Base-by-base conservation (phyloP, 2,888 invertebrate species). In the Pocota personata region DNA sequence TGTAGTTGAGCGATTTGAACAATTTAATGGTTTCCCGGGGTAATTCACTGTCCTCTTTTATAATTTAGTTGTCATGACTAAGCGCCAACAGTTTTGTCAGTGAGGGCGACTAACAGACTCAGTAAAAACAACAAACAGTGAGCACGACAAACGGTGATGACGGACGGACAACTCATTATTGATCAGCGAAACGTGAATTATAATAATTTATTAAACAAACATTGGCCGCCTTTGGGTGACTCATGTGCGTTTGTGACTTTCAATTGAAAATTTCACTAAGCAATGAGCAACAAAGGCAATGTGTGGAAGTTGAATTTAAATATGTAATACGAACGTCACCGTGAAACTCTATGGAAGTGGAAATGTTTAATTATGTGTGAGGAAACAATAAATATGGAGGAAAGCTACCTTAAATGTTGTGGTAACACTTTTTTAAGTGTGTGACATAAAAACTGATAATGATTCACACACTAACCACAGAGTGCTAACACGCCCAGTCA, bases 121-220 rank as follows among this genome's bases (percentile, higher is more conserved):
- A 66, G 27, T 6, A 16, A 62, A 67, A 55, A 30, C 66, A 66
- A 27, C 58, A 27, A 50, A 67, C 66, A 32, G 12, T 24, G 46
- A 24, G 4, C 30, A 43, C 27, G 32, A 10, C 46, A 35, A 57
- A 43, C 37, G 37, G 8, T 46, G 16, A 77, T 27, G 37, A 27
- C 57, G 40, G 64, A 16, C 40, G 27, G 16, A 3, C 16, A 10
- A 43, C 43, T 67, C 52, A 52, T 69, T 67, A 67, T 72, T 77
- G 82, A 82, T 66, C 71, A 71, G 57, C 58, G 48, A 71, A 77
- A 72, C 72, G 72, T 83, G 55, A 73, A 77, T 78, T 78, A 83
- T 72, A 82, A 80, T 73, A 82, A 72, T 78, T 72, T 46, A 72
- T 72, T 66, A 83, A 82, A 73, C 77, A 83, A 83, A 83, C 71